Percentiles rank a stretch among this genome's conserved stretches.
Conservation (phyloP, 2,113 vertebrate genomes). For the Plestiodon gilberti region DNA sequence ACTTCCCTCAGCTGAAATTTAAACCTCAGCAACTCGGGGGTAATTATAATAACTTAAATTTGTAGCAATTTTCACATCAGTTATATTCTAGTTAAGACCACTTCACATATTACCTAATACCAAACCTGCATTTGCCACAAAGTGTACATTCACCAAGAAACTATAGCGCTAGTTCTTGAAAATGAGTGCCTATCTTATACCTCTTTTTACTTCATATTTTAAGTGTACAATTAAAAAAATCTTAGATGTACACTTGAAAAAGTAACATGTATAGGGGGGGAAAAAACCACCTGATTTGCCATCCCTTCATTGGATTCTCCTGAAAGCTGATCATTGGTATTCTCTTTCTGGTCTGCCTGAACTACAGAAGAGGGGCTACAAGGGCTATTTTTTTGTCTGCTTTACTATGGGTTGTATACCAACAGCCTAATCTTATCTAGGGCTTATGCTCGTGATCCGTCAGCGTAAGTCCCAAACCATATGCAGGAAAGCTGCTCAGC, state of each 20-base stretch:
- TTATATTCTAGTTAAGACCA: not conserved
- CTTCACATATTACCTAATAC: not conserved
- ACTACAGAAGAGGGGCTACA: not conserved
- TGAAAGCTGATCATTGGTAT: not conserved
- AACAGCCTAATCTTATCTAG: no score
- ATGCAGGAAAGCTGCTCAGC: no score
- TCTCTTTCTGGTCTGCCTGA: not conserved
- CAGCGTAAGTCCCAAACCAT: no score
- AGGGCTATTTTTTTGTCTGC: not conserved
- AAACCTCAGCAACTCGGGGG: not conserved
- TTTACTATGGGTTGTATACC: not conserved
- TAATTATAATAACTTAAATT: fast-evolving
- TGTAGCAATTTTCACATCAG: no score
- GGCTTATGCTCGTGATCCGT: no score
- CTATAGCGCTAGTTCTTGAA: not conserved
- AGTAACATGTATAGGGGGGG: not conserved
- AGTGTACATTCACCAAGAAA: not conserved
- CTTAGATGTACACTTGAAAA: no score
- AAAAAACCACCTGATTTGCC: not conserved
- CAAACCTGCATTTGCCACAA: not conserved
- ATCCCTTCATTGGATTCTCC: not conserved
- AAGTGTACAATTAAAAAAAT: not conserved
- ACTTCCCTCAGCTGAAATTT: not conserved
- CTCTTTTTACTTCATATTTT: not conserved
- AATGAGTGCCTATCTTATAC: not conserved